Conservation (phyloP, 1,140 invertebrate genomes). For the Ostrea edulis region DNA sequence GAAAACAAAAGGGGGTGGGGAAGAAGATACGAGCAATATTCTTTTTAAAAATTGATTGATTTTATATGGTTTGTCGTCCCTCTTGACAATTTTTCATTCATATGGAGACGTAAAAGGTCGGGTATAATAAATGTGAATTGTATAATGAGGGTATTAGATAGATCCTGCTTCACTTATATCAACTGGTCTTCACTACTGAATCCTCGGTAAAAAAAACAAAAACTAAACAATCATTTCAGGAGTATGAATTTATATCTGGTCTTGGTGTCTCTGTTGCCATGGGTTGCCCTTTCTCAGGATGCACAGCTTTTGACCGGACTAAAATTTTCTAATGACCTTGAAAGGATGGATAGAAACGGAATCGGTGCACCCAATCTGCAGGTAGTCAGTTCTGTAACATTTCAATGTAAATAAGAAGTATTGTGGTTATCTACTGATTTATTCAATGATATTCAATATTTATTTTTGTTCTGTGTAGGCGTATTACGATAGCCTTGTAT, state of each 20-base stretch:
- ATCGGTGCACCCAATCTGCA: constrained; percentile 11
- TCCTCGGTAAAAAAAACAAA: not conserved
- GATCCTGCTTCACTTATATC: no score
- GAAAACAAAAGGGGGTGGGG: no score
- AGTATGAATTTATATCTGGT: not conserved
- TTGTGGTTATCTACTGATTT: not conserved
- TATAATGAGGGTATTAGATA: no score
- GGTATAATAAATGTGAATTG: no score
- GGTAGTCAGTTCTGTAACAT: not conserved
- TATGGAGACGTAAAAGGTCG: no score
- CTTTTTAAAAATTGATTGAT: no score
- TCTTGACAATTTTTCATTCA: no score
- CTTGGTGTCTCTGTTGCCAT: not conserved
- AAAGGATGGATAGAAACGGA: constrained; percentile 7
- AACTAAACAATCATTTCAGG: not conserved
- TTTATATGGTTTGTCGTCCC: no score
- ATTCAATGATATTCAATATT: not conserved
- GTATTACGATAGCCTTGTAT: not conserved
- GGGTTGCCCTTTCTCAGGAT: not conserved
- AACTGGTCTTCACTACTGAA: no score
- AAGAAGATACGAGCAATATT: no score
- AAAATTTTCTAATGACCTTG: constrained; percentile 2
- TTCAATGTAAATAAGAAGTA: not conserved
- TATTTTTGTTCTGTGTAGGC: not conserved
- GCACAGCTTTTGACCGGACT: not conserved